Conservation (phyloP, 2,888 invertebrate genomes). For the Parnassius smintheus region DNA sequence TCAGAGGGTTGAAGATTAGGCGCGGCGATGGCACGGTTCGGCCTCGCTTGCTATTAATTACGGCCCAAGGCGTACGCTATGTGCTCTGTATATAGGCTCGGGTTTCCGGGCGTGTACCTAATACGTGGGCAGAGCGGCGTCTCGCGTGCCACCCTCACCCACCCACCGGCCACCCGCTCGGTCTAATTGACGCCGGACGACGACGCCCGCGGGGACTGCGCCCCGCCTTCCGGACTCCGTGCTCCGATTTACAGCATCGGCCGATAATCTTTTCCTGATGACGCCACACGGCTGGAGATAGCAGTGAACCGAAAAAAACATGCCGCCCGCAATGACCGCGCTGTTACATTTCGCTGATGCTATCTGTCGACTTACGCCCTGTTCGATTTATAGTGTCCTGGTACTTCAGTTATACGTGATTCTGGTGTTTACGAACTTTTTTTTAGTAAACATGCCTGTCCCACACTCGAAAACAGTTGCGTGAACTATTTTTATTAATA, state of each 20-base stretch:
- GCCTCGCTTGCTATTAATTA: conserved; percentile 63
- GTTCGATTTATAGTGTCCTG: conserved; percentile 8
- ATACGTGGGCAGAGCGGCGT: conserved; percentile 49
- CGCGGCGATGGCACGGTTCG: conserved; percentile 43
- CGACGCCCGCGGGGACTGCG: conserved; percentile 68
- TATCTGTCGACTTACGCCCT: conserved; percentile 7
- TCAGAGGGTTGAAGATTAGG: conserved; percentile 41
- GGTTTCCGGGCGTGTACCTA: conserved; percentile 69
- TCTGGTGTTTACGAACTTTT: background rate
- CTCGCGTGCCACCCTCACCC: conserved; percentile 47
- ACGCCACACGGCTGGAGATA: conserved; percentile 36
- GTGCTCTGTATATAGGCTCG: conserved; percentile 61
- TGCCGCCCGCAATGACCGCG: conserved; percentile 13
- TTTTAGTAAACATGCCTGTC: background rate
- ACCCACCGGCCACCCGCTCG: conserved; percentile 50
- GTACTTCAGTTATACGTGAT: conserved; percentile 9
- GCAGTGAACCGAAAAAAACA: conserved; percentile 17
- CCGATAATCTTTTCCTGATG: conserved; percentile 79
- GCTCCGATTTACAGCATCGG: conserved; percentile 70
- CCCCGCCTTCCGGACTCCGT: conserved; percentile 60
- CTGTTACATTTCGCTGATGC: conserved; percentile 4
- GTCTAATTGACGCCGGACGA: conserved; percentile 75
- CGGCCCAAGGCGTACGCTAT: conserved; percentile 50
- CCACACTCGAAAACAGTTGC: background rate
- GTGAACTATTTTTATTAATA: background rate